Evolutionary conservation across 2,888 invertebrate genomes (phyloP).

Genomic region (Atherix ibis): DNA sequence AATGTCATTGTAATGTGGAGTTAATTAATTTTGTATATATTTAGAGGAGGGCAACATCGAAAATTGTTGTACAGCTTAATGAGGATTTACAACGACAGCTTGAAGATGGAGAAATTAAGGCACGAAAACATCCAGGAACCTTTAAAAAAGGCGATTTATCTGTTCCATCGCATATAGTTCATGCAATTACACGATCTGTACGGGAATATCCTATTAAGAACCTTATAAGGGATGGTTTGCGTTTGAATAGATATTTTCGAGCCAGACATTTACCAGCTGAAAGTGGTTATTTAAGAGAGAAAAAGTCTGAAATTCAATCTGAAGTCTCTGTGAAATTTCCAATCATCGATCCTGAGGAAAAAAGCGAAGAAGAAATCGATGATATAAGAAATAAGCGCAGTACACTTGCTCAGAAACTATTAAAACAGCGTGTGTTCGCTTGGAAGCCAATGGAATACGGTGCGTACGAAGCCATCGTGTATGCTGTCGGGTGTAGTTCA

Average conservation of each 20-base stretch:
- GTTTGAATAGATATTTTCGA: slow-evolving; percentile 42
- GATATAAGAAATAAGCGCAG: slow-evolving; percentile 33
- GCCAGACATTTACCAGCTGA: slow-evolving; percentile 51
- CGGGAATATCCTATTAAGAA: slow-evolving; percentile 43
- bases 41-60: slow-evolving; percentile 1
- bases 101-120: slow-evolving; percentile 34
- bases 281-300: slow-evolving; percentile 21
- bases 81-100: slow-evolving; percentile 17
- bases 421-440: slow-evolving; percentile 47
- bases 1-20: too few relatives aligned
- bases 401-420: slow-evolving; percentile 35
- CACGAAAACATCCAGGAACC: slow-evolving; percentile 58
- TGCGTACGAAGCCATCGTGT: slow-evolving; percentile 45
- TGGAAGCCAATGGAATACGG: slow-evolving; percentile 64
- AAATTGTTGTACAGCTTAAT: slow-evolving; percentile 22
- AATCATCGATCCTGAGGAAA: slow-evolving; percentile 13
- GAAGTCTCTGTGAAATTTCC: slow-evolving; percentile 21
- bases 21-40: too few relatives aligned
- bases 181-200: slow-evolving; percentile 38
- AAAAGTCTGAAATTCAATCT: slow-evolving; percentile 18
- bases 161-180: slow-evolving; percentile 44
- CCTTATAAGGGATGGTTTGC: slow-evolving; percentile 37
- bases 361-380: slow-evolving; percentile 26
- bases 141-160: slow-evolving; percentile 35
- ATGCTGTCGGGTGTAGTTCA: slow-evolving; percentile 53